Evolutionary conservation across 2,888 invertebrate species (phyloP), one percentile per base, ranked within the genome.

Genomic region (Drosophila niveifrons): DNA sequence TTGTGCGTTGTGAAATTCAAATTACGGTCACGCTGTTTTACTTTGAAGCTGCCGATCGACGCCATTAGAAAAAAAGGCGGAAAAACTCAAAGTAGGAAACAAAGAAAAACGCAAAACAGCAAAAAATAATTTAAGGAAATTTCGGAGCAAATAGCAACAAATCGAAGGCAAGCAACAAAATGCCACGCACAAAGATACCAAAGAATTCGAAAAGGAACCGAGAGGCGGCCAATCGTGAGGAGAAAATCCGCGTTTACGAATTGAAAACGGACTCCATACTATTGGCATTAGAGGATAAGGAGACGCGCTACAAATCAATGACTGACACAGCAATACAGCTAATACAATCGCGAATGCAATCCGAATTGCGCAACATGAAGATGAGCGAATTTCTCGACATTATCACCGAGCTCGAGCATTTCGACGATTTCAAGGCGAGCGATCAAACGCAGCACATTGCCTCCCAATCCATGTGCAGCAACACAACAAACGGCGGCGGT

Each of bases 131-230:
- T n/a, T 8, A 44, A 63, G 2, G 1, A 15, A 51, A 29, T 28
- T 71, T 59, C 10, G 11, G 9, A 13, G 51, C 7, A 6, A n/a
- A 36, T 6, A 17, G 2, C 6, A 23, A 3, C 6, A 29, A 29
- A 13, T 13, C 18, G 1, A 15, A 8, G 7, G 28, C 8, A 13
- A 39, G 28, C 53, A 10, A 44, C 10, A 80, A 66, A 58, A 92
- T 92, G 92, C 92, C 92, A 58, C 90, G 92, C 47, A 92, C 92
- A n/a, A 92, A 92, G 73, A 78, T 92, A 66, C 80, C 92, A 29
- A 92, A 91, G 68, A 90, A 90, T 70, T 78, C 90, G 0, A 92
- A 92, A 59, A 89, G 92, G 11, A 92, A 92, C 72, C 91, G 92
- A 9, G 92, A 92, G 41, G 90, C 84, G 3, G 89, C 92, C 28